Evolutionary conservation across 2,888 invertebrate genomes (phyloP), one percentile per base, ranked within the genome.

Genomic region (Empis livida): DNA sequence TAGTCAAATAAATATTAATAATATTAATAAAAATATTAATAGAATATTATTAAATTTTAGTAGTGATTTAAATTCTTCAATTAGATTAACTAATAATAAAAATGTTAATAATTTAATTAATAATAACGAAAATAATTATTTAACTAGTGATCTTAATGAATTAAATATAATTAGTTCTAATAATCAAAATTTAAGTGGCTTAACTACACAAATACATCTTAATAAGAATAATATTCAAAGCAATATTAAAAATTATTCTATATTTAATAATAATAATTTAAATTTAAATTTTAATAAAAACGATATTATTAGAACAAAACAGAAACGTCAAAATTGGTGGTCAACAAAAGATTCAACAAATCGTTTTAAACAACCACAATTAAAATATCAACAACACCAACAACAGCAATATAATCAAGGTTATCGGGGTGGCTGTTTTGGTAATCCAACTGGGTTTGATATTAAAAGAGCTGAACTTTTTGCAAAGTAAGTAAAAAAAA

Each of bases 131-230:
- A 46, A 46, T 52, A 51, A 48, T 46, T 45, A 46, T 40, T 20
- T 23, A 11, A 35, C 42, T 11, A 41, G 49, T 54, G 54, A 53
- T 53, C 51, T 47, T 49, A 54, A 52, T 48, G 52, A 52, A 52
- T 49, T 50, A 46, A 52, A 53, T 44, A 52, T 50, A 44, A 46
- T 31, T 54, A 54, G 54, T 55, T 56, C 54, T 54, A 52, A 54
- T 57, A 60, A 57, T 56, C 56, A 59, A 59, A 59, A 57, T 55
- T 55, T 55, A 58, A 60, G 60, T 60, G 60, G 58, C 60, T 57
- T 60, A 60, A 52, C 52, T 51, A 42, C 50, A 49, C 48, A 47
- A 43, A 42, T 48, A 42, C 47, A 49, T 45, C 49, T 43, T 45
- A 50, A 51, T 49, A 47, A 35, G 44, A 46, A 49, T 46, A 48